Percentiles rank a stretch among this genome's conserved stretches.
Evolutionary conservation across 2,113 vertebrate genomes (phyloP).

Genomic region (Hemiscyllium ocellatum): DNA sequence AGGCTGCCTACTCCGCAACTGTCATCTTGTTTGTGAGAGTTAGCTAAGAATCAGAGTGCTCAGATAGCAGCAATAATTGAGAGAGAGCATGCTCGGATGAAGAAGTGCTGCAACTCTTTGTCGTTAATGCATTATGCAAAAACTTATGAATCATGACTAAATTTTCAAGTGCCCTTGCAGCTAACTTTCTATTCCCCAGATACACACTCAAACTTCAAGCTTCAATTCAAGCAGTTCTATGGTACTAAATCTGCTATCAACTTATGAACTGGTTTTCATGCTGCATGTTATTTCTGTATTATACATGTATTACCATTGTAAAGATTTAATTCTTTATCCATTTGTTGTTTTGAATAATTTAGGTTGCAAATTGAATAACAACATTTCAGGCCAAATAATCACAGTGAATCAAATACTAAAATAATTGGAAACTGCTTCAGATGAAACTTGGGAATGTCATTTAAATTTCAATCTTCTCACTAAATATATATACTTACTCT

Average conservation of each 20-base stretch:
- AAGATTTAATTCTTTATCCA: neutral
- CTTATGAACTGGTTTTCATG: neutral
- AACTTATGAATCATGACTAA: neutral
- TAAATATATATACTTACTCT: neutral
- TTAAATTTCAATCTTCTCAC: neutral
- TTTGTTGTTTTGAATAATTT: neutral
- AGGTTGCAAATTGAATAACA: neutral
- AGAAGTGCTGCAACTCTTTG: neutral
- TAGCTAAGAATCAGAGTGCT: neutral
- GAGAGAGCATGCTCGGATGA: neutral
- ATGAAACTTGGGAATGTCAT: neutral
- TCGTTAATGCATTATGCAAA: neutral
- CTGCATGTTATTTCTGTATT: neutral
- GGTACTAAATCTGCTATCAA: neutral
- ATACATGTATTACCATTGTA: neutral
- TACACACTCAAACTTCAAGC: neutral
- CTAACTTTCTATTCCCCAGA: neutral
- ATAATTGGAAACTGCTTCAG: neutral
- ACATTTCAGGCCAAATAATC: neutral
- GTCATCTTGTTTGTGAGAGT: neutral
- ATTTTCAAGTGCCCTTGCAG: neutral
- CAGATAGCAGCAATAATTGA: neutral
- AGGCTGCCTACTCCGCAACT: too few relatives aligned
- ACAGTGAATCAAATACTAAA: neutral
- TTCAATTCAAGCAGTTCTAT: neutral